Evolutionary conservation across 2,797 vertebrate species (phyloP).

Genomic region (Eulemur albifrons): DNA sequence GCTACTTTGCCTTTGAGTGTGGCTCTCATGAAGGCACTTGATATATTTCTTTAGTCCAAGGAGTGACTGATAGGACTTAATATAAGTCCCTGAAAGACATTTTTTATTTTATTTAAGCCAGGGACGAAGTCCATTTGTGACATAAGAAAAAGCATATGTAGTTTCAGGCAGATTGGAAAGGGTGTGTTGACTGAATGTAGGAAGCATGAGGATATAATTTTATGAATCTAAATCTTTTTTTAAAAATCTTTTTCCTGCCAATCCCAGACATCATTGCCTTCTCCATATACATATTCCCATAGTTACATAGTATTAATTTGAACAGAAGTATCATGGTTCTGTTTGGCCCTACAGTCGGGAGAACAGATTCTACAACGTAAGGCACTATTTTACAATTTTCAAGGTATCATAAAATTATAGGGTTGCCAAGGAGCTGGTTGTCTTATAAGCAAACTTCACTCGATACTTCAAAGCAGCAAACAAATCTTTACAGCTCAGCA

Average conservation of each 20-base stretch:
- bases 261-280: background rate
- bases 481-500: background rate
- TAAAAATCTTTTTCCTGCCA: background rate
- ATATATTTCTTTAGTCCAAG: background rate
- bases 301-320: background rate
- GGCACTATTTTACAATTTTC: background rate
- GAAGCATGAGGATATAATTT: background rate
- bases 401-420: background rate
- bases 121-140: background rate
- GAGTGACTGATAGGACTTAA: background rate
- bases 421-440: background rate
- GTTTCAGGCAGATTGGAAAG: background rate
- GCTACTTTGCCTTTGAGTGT: background rate
- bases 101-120: background rate
- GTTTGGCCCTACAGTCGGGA: background rate
- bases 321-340: background rate
- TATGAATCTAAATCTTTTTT: background rate
- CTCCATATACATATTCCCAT: background rate
- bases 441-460: background rate
- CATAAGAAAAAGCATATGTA: background rate
- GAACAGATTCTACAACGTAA: background rate
- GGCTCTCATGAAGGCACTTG: background rate
- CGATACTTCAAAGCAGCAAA: background rate
- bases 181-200: background rate
- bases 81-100: background rate